Evolutionary conservation across 2,113 vertebrate species (phyloP), one percentile per base, ranked within the genome.

Genomic region (Meleagris gallopavo): DNA sequence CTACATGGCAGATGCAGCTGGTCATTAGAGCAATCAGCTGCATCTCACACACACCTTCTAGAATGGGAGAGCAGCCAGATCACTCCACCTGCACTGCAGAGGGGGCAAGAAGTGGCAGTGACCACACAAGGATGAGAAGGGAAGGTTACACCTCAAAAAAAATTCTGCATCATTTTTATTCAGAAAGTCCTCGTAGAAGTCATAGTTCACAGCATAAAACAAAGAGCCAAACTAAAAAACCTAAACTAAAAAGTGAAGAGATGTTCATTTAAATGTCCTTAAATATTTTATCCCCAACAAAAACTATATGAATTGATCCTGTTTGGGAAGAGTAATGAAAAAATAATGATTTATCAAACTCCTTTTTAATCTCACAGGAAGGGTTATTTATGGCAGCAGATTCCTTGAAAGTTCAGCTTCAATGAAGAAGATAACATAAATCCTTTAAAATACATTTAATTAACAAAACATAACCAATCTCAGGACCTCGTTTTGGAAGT

Each of bases 391-490:
- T 10, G 38, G 84, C 62, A 96, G 76, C 96, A 41, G 54, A 93
- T 95, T 57, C 52, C 84, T 81, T 96, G 95, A 97, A 97, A 97
- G 97, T 95, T 97, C 73, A 61, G 66, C 93, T 96, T 92, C 94
- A 90, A 96, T 79, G 88, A 98, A 96, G 70, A 96, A 95, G 94
- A 92, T 95, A 97, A 93, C 85, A 95, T 8, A 97, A 97, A 95
- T 97, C 75, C 88, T 92, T 97, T 96, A n/a, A 96, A 97, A 97
- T 91, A 95, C 89, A 97, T 96, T 97, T 96, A 89, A 95, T 95
- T 89, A 94, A 86, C 69, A 91, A 93, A 85, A 91, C 87, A 91
- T 9, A 72, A 82, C 90, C 84, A 95, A 70, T 60, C 21, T 66
- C 55, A 81, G 96, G 95, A 95, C 92, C 88, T 97, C 94, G 97